Base-by-base conservation (phyloP, 2,797 vertebrate species). In the Helostoma temminkii region DNA sequence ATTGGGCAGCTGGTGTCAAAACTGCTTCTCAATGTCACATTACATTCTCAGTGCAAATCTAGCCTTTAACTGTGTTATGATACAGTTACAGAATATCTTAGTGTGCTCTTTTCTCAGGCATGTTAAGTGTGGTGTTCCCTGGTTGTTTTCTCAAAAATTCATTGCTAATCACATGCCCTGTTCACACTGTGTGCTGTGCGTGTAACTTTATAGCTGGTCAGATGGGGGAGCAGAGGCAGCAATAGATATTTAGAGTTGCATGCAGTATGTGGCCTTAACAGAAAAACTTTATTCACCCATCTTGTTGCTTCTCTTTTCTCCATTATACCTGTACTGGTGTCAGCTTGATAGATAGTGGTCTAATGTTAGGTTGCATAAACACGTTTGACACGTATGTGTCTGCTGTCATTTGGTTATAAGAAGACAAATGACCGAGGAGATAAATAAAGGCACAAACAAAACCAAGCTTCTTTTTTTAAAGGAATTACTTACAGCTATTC, bases 401-500 rank as follows among this genome's bases (percentile, higher is more conserved):
- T 26, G 24, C 57, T 75, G 46, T 59, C 46, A 34, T 30, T 45
- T 68, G 68, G 62, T 48, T 63, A 28, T 48, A 36, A 39, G 34
- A 75, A 83, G 78, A 89, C 43, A 85, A 83, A 86, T 37, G 60
- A 71, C 47, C 69, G 18, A 63, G 54, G 48, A 52, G 53, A 65
- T 37, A 53, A 60, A 70, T 34, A 59, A 72, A 76, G 62, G 58
- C 42, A 63, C 25, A 61, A 10, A 26, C 24, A 66, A n/a, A 46
- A 54, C 41, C 18, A 46, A 61, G 16, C 28, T 34, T 34, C 11
- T 5, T 32, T 32, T 5, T 72, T 48, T 28, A 32, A 53, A 32
- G 42, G 26, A 43, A 24, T 50, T 25, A 22, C 19, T 28, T 12
- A n/a, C 6, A 39, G 25, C 54, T 53, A 10, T 53, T 62, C 5